phyloP scores from a whole-genome alignment of 2,888 invertebrate genomes.

The Tipula helvola region DNA sequence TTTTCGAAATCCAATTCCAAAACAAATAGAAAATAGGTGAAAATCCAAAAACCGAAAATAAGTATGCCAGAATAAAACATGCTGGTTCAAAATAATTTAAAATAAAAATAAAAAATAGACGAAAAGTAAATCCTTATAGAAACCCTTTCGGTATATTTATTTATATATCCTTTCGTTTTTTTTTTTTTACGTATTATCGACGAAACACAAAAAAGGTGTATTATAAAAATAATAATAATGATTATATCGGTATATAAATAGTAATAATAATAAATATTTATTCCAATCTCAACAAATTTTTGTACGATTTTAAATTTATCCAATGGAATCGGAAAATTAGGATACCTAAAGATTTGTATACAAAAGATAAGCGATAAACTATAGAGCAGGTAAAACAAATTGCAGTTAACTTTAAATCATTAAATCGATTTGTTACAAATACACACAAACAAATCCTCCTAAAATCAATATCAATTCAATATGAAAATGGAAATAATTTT shows the following conservation, averaged over 20 bases:
- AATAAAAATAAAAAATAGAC: background rate
- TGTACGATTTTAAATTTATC: background rate
- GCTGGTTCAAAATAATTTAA: background rate
- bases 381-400: background rate
- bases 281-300: background rate
- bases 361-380: background rate
- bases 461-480: background rate
- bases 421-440: background rate
- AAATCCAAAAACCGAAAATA: background rate
- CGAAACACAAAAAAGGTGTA: background rate
- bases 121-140: background rate
- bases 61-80: background rate
- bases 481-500: background rate
- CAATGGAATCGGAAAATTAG: background rate
- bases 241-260: background rate
- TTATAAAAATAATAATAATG: background rate
- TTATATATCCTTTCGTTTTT: background rate
- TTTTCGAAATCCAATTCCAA: background rate
- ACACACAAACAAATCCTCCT: background rate
- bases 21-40: background rate
- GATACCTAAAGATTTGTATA: background rate
- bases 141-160: background rate
- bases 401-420: background rate
- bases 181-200: background rate
- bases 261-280: background rate